Evolutionary conservation across 2,113 vertebrate species (phyloP).

Genomic region (Ondatra zibethicus): DNA sequence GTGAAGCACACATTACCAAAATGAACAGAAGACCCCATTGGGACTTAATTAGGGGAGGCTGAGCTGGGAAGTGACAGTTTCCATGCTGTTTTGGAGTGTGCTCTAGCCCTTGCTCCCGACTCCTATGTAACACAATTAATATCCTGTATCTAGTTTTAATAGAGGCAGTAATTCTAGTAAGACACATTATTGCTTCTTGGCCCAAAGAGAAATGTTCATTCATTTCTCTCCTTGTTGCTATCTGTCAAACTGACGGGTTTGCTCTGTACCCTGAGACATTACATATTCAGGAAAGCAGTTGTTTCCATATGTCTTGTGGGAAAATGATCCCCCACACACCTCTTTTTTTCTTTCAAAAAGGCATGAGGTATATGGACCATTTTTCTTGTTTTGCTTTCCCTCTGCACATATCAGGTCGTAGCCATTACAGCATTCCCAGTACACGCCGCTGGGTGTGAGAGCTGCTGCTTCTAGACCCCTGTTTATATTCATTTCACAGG

Average conservation of each 20-base stretch:
- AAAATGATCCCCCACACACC: conserved; percentile 49
- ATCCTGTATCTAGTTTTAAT: conserved; percentile 80
- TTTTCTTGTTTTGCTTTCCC: conserved; percentile 58
- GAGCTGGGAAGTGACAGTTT: conserved; percentile 81
- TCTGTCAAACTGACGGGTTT: conserved; percentile 81
- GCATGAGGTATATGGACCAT: conserved; percentile 54
- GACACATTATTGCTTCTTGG: conserved; percentile 80
- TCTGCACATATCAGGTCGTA: conserved; percentile 36
- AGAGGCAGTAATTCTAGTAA: conserved; percentile 79
- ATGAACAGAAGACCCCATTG: conserved; percentile 75
- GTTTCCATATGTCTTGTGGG: conserved; percentile 77
- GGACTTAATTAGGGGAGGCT: conserved; percentile 84
- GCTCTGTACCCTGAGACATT: conserved; percentile 77
- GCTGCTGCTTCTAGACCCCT: conserved; percentile 47
- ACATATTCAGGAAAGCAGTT: conserved; percentile 78
- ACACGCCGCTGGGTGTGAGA: conserved; percentile 24
- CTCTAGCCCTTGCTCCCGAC: conserved; percentile 66
- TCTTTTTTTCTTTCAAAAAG: conserved; percentile 72
- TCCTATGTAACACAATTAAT: conserved; percentile 81
- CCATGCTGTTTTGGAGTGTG: conserved; percentile 64
- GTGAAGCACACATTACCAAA: conserved; percentile 66
- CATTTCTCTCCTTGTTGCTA: conserved; percentile 78
- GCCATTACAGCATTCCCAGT: conserved; percentile 50
- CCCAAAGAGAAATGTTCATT: conserved; percentile 78
- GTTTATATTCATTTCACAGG: conserved; percentile 72